A percentile compares a stretch with the other conserved stretches of the same genome.
phyloP scores from a whole-genome alignment of 2,797 vertebrate species.

The Peromyscus aztecus region DNA sequence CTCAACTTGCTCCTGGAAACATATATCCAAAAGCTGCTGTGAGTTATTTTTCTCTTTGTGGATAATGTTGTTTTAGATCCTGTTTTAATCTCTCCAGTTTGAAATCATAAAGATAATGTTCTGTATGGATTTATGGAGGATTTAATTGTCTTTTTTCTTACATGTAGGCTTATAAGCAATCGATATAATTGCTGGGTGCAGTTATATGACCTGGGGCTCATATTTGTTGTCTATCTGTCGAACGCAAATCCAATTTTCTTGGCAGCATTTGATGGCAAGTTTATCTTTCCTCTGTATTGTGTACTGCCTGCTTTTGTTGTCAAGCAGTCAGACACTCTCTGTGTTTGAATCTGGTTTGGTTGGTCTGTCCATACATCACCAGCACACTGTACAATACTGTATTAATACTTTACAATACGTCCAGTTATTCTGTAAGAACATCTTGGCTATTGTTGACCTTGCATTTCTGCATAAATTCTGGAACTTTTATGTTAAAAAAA shows the following conservation, averaged over 20 bases:
- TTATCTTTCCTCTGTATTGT: not conserved
- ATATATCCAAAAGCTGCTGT: too few species aligned
- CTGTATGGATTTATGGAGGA: not conserved
- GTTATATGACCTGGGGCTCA: not conserved
- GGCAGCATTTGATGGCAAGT: not conserved
- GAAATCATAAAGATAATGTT: not conserved
- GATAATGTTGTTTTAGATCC: not conserved
- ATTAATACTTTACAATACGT: not conserved
- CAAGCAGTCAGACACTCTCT: not conserved
- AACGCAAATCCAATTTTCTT: not conserved
- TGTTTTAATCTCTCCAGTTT: constrained; percentile 6
- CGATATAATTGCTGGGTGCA: not conserved
- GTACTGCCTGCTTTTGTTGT: constrained; percentile 24
- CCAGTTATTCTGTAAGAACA: not conserved
- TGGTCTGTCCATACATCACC: not conserved
- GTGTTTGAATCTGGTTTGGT: not conserved
- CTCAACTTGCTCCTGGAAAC: not conserved
- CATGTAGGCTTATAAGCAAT: not conserved
- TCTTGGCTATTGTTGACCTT: not conserved
- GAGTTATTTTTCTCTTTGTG: not conserved
- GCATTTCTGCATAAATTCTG: constrained; percentile 4
- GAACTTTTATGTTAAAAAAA: not conserved
- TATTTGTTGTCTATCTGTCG: not conserved
- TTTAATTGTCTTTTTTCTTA: not conserved
- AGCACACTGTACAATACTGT: not conserved